Base-by-base conservation (phyloP, 2,797 vertebrate genomes). In the Esox lucius region DNA sequence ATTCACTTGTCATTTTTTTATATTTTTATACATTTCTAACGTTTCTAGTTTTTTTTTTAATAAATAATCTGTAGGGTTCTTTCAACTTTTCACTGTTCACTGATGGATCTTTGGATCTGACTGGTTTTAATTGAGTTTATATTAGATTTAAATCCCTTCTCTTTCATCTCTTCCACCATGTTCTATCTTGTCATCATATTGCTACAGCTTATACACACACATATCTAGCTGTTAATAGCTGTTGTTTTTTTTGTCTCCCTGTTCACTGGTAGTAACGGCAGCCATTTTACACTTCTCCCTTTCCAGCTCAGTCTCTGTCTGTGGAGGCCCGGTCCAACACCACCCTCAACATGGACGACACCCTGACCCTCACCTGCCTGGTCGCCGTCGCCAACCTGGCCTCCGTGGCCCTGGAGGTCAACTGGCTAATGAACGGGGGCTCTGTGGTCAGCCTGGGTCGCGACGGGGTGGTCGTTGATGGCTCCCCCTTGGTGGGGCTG, bases 361-460 rank as follows among this genome's bases (percentile, higher is more conserved):
- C 93, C 2, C 87, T 99, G 77, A 91, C 91, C 81, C 95, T 99
- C 48, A 88, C 91, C 19, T 98, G 98, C 90, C 92, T 90, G 66
- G 91, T 98, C 49, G 86, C 91, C 0, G 93, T 93, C 0, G 93
- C 95, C 78, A 92, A 95, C 70, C 86, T 88, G 35, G 89, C 92
- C 8, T 85, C 92, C 19, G 84, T 95, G 71, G 89, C 92, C 22
- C 91, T 96, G 0, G 95, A 96, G 64, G 93, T 98, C 78, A 87
- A 87, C 1, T 98, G 98, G 98, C 92, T 95, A 83, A 88, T 94
- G 16, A 90, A 92, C n/a, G 89, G 88, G 35, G 93, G 85, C 0
- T 75, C 94, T 64, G 46, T 97, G 86, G 80, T 95, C 53, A 94
- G 94, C 35, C 87, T 96, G 89, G 94, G 94, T 82, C 94, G 70